Conservation (phyloP, 2,113 vertebrate species). For the Albula glossodonta region DNA sequence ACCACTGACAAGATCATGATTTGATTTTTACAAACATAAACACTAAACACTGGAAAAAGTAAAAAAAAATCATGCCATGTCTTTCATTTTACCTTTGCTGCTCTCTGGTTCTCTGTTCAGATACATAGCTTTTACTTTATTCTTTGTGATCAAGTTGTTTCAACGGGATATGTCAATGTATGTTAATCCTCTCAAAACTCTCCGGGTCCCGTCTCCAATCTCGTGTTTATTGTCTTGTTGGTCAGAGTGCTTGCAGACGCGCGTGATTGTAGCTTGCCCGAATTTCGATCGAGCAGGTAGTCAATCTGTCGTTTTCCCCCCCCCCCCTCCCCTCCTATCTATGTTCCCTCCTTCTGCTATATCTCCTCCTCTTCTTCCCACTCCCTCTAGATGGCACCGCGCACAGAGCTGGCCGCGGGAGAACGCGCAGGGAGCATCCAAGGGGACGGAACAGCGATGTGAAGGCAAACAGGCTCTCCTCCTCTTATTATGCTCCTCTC, state of each 20-base stretch:
- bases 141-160: constrained; percentile 27
- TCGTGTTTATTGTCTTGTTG: constrained; percentile 72
- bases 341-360: constrained; percentile 41
- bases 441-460: background rate
- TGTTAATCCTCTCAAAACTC: constrained; percentile 65
- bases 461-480: background rate
- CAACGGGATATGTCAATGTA: constrained; percentile 42
- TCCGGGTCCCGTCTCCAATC: constrained; percentile 47
- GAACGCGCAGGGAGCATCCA: constrained; percentile 2
- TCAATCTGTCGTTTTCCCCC: constrained; percentile 31
- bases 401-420: constrained; percentile 55
- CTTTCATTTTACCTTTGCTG: constrained; percentile 69
- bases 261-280: constrained; percentile 69
- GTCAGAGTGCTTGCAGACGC: constrained; percentile 59
- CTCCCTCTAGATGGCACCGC: constrained; percentile 32
- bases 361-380: constrained; percentile 38
- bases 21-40: constrained; percentile 48
- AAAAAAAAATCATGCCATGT: constrained; percentile 43
- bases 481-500: background rate
- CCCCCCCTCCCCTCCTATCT: constrained; percentile 22
- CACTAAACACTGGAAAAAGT: constrained; percentile 28
- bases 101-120: constrained; percentile 74
- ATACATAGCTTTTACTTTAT: constrained; percentile 71
- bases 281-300: constrained; percentile 62
- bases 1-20: constrained; percentile 65